Evolutionary conservation across 2,888 invertebrate species (phyloP).

Genomic region (Eupeodes latifasciatus): DNA sequence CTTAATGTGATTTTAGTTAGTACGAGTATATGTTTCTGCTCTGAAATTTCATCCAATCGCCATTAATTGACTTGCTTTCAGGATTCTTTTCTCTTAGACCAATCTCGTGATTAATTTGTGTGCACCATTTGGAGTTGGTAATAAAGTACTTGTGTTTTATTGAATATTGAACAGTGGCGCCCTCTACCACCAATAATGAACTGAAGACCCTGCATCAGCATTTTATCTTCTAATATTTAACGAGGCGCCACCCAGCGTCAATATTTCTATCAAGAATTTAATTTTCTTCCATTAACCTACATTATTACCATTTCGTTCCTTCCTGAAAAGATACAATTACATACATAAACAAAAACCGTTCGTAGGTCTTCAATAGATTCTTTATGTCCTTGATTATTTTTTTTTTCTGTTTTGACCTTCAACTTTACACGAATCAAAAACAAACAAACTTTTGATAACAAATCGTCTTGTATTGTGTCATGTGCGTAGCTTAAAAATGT

Average conservation of each 20-base stretch:
- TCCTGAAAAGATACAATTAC: slow-evolving; percentile 38
- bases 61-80: no score
- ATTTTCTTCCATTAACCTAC: slow-evolving; percentile 15
- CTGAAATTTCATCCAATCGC: no score
- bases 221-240: neutral
- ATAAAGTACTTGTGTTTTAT: no score
- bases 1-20: no score
- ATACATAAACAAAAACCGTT: neutral
- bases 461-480: neutral
- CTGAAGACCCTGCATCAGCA: neutral
- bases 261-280: neutral
- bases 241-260: neutral
- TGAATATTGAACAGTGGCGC: neutral
- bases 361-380: neutral
- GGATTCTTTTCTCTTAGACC: no score
- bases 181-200: neutral
- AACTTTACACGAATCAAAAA: slow-evolving; percentile 22
- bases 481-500: slow-evolving; percentile 10
- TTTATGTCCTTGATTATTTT: slow-evolving; percentile 29
- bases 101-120: no score
- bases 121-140: no score
- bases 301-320: neutral
- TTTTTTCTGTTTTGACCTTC: slow-evolving; percentile 36
- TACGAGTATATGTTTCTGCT: no score
- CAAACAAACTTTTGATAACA: slow-evolving; percentile 13